Percentiles rank a stretch among this genome's conserved stretches.
Conservation (phyloP, 2,888 invertebrate species). For the Pardosa pseudoannulata region DNA sequence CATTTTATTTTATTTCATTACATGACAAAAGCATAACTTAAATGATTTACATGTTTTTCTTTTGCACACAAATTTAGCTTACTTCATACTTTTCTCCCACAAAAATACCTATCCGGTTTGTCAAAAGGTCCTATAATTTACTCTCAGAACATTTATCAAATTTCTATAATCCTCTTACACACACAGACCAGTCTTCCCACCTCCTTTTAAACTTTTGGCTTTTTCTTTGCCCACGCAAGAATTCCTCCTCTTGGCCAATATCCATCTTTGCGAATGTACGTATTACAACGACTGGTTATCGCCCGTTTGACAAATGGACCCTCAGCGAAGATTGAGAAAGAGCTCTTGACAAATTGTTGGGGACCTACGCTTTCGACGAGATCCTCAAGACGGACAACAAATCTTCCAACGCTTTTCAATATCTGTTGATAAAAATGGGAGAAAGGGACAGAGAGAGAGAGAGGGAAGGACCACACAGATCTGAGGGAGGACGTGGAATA, state of each 20-base stretch:
- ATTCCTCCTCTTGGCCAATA: not conserved
- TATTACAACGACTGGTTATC: not conserved
- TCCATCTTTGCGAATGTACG: not conserved
- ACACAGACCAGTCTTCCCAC: too few species aligned
- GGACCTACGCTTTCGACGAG: not conserved
- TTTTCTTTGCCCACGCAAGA: not conserved
- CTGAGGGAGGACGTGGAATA: not conserved
- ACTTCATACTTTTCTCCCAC: too few species aligned
- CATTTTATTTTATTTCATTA: too few species aligned
- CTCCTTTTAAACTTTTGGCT: too few species aligned
- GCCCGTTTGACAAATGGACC: not conserved
- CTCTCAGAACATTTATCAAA: too few species aligned
- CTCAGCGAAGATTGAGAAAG: not conserved
- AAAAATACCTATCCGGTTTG: too few species aligned
- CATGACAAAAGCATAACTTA: too few species aligned
- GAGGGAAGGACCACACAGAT: not conserved
- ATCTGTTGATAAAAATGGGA: not conserved
- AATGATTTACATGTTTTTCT: too few species aligned
- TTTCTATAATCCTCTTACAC: too few species aligned
- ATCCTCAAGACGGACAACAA: not conserved
- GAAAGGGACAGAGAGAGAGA: too few species aligned
- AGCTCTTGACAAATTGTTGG: not conserved
- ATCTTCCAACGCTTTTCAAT: constrained; percentile 2
- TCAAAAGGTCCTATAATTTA: too few species aligned
- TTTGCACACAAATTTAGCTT: too few species aligned